Percentiles rank a stretch among this genome's conserved stretches.
phyloP scores from a whole-genome alignment of 1,140 invertebrate species.

The Aphaenogaster ashmeadi region DNA sequence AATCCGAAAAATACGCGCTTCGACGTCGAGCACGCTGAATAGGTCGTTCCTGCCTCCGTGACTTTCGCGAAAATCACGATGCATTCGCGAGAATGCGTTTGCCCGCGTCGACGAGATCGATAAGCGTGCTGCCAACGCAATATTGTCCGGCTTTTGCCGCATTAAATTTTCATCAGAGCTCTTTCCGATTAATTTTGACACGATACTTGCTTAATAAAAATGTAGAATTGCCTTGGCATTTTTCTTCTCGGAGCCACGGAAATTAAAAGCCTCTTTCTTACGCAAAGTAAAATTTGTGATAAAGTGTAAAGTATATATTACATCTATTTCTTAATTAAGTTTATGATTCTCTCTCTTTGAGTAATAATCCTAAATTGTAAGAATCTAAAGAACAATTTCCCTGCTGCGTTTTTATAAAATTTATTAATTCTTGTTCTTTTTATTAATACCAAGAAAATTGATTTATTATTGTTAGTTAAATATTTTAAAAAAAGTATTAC shows the following conservation, averaged over 20 bases:
- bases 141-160: constrained; percentile 5
- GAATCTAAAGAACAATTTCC: background rate
- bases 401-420: background rate
- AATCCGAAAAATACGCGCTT: constrained; percentile 32
- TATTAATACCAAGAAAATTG: background rate
- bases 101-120: constrained; percentile 25
- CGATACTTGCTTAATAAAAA: background rate
- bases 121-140: constrained; percentile 3
- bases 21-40: constrained; percentile 1
- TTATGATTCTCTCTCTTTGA: background rate
- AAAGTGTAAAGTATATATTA: background rate
- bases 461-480: background rate
- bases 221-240: background rate
- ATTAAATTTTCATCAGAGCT: constrained; percentile 27
- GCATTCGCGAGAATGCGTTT: constrained; percentile 8
- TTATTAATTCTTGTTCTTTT: background rate
- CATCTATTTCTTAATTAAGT: background rate
- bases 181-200: constrained; percentile 9
- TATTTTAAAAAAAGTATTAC: background rate
- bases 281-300: constrained; percentile 1
- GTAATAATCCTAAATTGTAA: constrained; percentile 3
- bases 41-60: constrained; percentile 12
- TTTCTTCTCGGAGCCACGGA: background rate
- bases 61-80: constrained; percentile 27
- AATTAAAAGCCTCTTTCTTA: background rate